phyloP scores from a whole-genome alignment of 2,888 invertebrate genomes.

The Agonopterix alstromeriana region DNA sequence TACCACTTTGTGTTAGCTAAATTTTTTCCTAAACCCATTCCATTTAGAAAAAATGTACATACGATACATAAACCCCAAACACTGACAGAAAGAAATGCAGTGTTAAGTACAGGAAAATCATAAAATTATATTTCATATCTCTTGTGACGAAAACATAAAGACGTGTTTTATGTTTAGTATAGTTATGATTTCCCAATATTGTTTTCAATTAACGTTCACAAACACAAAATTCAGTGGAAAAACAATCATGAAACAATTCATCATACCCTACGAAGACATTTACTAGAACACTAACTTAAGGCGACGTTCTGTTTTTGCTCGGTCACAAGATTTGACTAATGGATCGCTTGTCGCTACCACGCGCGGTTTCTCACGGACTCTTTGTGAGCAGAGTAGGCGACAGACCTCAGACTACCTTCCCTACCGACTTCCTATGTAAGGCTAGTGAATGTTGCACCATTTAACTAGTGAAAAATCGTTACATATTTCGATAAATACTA shows the following conservation, averaged over 20 bases:
- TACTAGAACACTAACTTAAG: slow-evolving; percentile 2
- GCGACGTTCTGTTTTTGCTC: slow-evolving; percentile 38
- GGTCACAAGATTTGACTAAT: slow-evolving; percentile 65
- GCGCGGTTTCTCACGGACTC: slow-evolving; percentile 44
- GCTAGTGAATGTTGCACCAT: too few species aligned
- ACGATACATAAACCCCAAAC: too few species aligned
- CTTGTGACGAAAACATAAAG: too few species aligned
- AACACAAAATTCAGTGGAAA: not conserved
- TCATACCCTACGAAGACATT: not conserved
- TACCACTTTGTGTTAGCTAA: too few species aligned
- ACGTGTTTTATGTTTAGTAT: not conserved
- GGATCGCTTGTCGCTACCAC: slow-evolving; percentile 44
- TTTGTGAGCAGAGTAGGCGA: slow-evolving; percentile 14
- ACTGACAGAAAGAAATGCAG: too few species aligned
- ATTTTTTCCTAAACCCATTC: too few species aligned
- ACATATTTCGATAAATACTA: too few species aligned
- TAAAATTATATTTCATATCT: too few species aligned
- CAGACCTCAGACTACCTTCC: not conserved
- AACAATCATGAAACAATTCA: slow-evolving; percentile 1
- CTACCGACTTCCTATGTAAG: too few species aligned
- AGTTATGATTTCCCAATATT: not conserved
- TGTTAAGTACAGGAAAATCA: too few species aligned
- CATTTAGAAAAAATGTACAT: too few species aligned
- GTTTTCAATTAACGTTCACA: not conserved
- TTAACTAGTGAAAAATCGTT: too few species aligned